phyloP scores from a whole-genome alignment of 2,113 vertebrate species.

The Phalacrocorax pelagicus region DNA sequence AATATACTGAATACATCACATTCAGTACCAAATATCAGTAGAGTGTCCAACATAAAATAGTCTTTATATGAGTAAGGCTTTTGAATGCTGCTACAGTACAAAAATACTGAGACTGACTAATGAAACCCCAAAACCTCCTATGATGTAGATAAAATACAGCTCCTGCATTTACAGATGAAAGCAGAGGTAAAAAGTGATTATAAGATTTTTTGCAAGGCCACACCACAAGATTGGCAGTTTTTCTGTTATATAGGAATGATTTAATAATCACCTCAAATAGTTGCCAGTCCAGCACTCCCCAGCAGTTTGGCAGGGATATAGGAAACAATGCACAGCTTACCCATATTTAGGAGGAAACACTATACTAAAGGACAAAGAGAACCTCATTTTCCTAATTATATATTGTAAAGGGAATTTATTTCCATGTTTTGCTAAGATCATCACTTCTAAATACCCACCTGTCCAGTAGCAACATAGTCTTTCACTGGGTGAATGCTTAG shows the following conservation, averaged over 20 bases:
- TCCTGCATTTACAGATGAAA: neutral
- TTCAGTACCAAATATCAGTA: neutral
- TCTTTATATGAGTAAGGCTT: neutral
- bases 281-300: neutral
- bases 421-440: neutral
- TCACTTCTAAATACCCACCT: conserved; percentile 72
- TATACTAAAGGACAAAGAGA: neutral
- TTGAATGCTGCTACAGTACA: neutral
- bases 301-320: neutral
- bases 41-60: neutral
- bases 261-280: neutral
- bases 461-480: conserved; percentile 91
- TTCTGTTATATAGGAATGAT: neutral
- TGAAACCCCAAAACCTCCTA: neutral
- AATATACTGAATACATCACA: neutral
- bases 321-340: neutral
- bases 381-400: neutral
- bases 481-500: conserved; percentile 90
- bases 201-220: neutral
- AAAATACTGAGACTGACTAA: neutral
- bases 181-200: neutral
- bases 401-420: neutral
- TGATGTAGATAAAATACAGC: neutral
- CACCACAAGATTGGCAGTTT: neutral
- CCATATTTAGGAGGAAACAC: neutral